Evolutionary conservation across 2,888 invertebrate genomes (phyloP).

Genomic region (Scrobipalpa costella): DNA sequence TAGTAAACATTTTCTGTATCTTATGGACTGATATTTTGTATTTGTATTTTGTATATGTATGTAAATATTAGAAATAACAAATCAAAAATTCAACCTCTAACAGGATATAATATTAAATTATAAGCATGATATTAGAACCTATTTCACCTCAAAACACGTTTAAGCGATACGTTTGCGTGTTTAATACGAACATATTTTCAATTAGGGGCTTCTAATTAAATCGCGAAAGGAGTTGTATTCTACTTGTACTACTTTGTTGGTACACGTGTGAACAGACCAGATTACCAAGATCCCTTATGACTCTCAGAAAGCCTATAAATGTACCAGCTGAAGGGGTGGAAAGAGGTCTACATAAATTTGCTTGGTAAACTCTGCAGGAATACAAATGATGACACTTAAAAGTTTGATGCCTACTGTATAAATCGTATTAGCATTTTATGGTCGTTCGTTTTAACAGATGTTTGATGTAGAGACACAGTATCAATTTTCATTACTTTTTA

Average conservation of each 20-base stretch:
- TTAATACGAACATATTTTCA: slow-evolving; percentile 70
- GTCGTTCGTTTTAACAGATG: slow-evolving; percentile 71
- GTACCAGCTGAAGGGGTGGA: slow-evolving; percentile 34
- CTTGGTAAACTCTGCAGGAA: slow-evolving; percentile 57
- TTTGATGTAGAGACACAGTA: slow-evolving; percentile 42
- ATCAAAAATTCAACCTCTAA: too few relatives aligned
- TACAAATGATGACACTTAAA: slow-evolving; percentile 74
- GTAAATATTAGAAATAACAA: too few relatives aligned
- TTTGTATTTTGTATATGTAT: too few relatives aligned
- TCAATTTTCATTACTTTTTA: background rate
- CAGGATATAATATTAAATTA: too few relatives aligned
- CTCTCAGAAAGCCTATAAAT: slow-evolving; percentile 27
- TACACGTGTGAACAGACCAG: slow-evolving; percentile 55
- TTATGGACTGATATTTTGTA: too few relatives aligned
- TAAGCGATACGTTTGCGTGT: slow-evolving; percentile 59
- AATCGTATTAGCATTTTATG: slow-evolving; percentile 72
- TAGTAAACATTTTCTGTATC: too few relatives aligned
- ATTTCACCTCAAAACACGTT: slow-evolving; percentile 43
- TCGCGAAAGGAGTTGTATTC: slow-evolving; percentile 65
- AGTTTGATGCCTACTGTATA: slow-evolving; percentile 73
- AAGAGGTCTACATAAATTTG: slow-evolving; percentile 46
- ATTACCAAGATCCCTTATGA: slow-evolving; percentile 40
- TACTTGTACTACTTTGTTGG: slow-evolving; percentile 57
- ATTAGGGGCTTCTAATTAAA: slow-evolving; percentile 71
- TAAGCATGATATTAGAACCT: slow-evolving; percentile 28